Base-by-base conservation (phyloP, 2,797 vertebrate genomes). In the Alcedo quadribrachys region DNA sequence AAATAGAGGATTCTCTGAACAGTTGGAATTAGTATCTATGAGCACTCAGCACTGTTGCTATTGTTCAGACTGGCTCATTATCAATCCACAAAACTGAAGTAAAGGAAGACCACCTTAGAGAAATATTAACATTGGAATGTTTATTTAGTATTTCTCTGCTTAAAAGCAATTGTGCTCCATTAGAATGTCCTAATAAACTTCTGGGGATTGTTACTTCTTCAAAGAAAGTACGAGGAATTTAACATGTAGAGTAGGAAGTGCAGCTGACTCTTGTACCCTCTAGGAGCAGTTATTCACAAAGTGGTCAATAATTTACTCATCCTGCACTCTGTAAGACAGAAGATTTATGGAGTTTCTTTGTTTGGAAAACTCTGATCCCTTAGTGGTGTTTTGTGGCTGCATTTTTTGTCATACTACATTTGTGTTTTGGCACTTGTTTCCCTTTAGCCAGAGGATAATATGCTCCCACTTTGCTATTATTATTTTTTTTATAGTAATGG, bases 131-230 rank as follows among this genome's bases (percentile, higher is more conserved):
- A 89, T 45, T 76, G 85, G 76, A 82, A 68, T 87, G 79, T 96
- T 95, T 95, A 51, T 83, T 93, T 94, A 57, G n/a, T 66, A 32
- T 48, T 83, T 54, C 84, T 87, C 85, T 75, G 51, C 65, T 95
- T 91, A 66, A 91, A 89, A 85, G 66, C 40, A 45, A 78, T 94
- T 94, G 91, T 95, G 25, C 69, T 89, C 58, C n/a, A 62, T 92
- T 73, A 91, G 66, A 92, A 83, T 55, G 91, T 87, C 69, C 89
- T 85, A 78, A 61, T 83, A 75, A 92, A 93, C 94, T 95, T 93
- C 93, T 96, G 95, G 91, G 91, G 93, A 92, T 96, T 96, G 94
- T 94, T 94, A 81, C 14, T 43, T 89, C 94, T 96, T 94, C 93
- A 91, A 87, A 96, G 91, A 85, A 89, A 83, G 37, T 87, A 57